Evolutionary conservation across 2,797 vertebrate species (phyloP), one percentile per base, ranked within the genome.

Genomic region (Ptychadena robeensis): DNA sequence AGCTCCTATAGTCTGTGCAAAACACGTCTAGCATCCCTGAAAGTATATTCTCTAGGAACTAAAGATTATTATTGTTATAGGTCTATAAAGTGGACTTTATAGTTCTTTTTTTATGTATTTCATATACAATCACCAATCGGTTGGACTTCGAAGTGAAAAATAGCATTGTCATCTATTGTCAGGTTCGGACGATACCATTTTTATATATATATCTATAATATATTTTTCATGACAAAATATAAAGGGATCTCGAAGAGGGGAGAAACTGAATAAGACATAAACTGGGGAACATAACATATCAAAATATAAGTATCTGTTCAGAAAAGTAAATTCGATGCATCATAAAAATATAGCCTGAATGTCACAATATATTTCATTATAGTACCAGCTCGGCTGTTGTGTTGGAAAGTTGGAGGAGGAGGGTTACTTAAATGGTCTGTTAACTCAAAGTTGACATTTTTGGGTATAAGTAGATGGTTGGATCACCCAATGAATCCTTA

Each of bases 1-100:
- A 81, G 82, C 85, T 91, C 85, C 88, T 87, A 87, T 90, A 88
- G 89, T 89, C 89, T 90, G 89, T 89, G 88, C 88, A 81, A 86
- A 74, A 85, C 72, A 84, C 86, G 35, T 68, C 83, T 18, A 15
- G 61, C 86, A 82, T 79, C 83, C 81, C 72, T 87, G 87, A 27
- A 83, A 90, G 88, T 89, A 88, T 86, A 86, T 25, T 87, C 61
- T 66, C 79, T 88, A 86, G 87, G n/a, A 87, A 86, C 87, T 89
- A 88, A 86, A 87, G 83, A 85, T 82, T 83, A 76, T 40, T 40
- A 40, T 32, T 30, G 15, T 44, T 27, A 65, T 68, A 78, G 66
- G 18, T 68, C 22, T 68, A 68, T 14, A 66, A 66, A 14, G 73
- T 66, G 38, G 63, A 76, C 0, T 53, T n/a, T 53, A 53, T 18